phyloP scores from a whole-genome alignment of 2,113 vertebrate genomes.

The Rhombomys opimus region DNA sequence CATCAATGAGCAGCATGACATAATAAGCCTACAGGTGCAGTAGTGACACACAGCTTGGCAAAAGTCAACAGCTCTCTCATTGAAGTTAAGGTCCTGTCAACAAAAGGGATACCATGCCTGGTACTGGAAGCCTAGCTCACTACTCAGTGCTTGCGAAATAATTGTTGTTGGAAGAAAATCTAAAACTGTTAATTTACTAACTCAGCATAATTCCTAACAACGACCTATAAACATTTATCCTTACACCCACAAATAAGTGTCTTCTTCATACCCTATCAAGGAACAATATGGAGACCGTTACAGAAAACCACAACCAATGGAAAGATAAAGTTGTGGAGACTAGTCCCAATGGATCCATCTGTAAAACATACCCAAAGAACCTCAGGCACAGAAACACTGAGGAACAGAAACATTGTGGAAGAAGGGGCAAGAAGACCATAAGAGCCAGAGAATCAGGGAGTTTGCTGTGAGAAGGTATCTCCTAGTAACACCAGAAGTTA shows the following conservation, averaged over 20 bases:
- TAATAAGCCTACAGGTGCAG: no score
- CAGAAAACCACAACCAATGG: not conserved
- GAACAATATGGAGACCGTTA: not conserved
- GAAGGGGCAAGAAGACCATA: not conserved
- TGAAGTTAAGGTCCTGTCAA: no score
- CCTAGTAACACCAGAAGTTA: not conserved
- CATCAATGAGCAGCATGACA: no score
- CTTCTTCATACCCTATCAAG: not conserved
- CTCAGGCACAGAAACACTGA: not conserved
- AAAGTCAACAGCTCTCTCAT: no score
- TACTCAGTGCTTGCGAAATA: no score
- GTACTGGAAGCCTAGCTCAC: no score
- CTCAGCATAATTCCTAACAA: not conserved
- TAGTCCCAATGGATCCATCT: no score
- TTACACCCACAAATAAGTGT: not conserved
- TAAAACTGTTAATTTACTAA: not conserved
- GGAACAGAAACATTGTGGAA: not conserved
- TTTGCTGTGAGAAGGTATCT: not conserved
- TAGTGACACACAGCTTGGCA: no score
- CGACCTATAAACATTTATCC: not conserved
- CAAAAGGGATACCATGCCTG: no score
- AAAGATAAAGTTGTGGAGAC: not conserved
- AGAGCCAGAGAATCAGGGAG: not conserved
- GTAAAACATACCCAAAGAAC: not conserved
- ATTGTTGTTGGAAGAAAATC: no score